Evolutionary conservation across 2,797 vertebrate species (phyloP).

Genomic region (Pipistrellus pipistrellus): DNA sequence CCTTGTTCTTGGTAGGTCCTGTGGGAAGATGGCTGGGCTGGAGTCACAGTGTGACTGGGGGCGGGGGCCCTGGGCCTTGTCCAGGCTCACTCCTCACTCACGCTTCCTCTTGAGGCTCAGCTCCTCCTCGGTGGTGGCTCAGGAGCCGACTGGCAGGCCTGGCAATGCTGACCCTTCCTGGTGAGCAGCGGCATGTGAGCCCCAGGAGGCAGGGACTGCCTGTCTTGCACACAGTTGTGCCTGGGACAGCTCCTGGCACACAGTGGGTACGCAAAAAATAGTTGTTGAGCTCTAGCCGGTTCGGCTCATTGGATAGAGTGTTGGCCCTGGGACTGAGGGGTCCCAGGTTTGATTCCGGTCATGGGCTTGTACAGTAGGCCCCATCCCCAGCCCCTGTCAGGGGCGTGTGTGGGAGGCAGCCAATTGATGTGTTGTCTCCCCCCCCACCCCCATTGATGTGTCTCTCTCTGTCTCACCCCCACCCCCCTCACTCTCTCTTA

Average conservation of each 20-base stretch:
- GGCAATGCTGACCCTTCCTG: not conserved
- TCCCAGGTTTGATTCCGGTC: too few relatives aligned
- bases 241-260: not conserved
- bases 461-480: too few relatives aligned
- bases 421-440: too few relatives aligned
- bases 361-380: too few relatives aligned
- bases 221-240: not conserved
- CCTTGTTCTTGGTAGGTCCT: not conserved
- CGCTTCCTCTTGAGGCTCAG: not conserved
- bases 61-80: not conserved
- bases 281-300: not conserved
- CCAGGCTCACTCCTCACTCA: not conserved
- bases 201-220: not conserved
- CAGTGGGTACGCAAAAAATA: not conserved
- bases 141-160: not conserved
- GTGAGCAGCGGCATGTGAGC: fast-evolving
- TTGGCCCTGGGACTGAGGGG: too few relatives aligned
- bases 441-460: too few relatives aligned
- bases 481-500: too few relatives aligned
- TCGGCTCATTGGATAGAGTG: too few relatives aligned
- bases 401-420: too few relatives aligned
- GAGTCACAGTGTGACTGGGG: not conserved
- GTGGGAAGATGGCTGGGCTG: not conserved
- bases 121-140: not conserved
- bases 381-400: too few relatives aligned